phyloP scores from a whole-genome alignment of 2,113 vertebrate species.

The Alexandromys fortis region DNA sequence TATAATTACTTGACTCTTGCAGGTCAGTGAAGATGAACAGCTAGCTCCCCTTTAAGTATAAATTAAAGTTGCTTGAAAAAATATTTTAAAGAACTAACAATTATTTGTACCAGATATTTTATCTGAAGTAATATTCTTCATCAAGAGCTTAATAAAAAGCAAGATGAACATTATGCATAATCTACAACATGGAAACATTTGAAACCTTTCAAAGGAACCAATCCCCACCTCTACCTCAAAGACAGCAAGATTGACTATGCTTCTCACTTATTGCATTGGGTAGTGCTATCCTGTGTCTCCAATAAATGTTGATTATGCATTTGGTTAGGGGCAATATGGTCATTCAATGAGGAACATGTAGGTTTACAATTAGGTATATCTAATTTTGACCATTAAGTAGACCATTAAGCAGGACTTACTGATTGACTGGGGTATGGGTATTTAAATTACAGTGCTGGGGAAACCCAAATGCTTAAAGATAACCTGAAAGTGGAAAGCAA shows the following conservation, averaged over 20 bases:
- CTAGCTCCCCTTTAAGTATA: background rate
- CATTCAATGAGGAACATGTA: background rate
- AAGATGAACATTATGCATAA: slow-evolving; percentile 1
- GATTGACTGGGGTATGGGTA: background rate
- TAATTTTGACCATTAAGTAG: slow-evolving; percentile 5
- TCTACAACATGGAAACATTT: background rate
- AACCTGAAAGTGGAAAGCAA: background rate
- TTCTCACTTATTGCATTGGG: background rate
- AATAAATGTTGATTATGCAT: background rate
- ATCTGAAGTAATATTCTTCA: slow-evolving; percentile 24
- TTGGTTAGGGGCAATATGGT: background rate
- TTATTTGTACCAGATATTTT: slow-evolving; percentile 5
- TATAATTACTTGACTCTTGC: background rate
- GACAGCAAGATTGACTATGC: background rate
- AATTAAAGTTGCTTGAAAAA: background rate
- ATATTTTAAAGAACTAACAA: background rate
- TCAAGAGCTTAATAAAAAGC: background rate
- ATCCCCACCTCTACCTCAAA: background rate
- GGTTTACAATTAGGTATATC: background rate
- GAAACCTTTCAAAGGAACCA: background rate
- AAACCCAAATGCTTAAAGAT: background rate
- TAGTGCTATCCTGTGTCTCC: background rate
- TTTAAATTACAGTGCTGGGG: slow-evolving; percentile 15
- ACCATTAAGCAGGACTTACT: slow-evolving; percentile 1
- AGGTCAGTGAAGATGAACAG: background rate